Conservation (phyloP, 2,888 invertebrate genomes). For the Stenotaenia linearis region DNA sequence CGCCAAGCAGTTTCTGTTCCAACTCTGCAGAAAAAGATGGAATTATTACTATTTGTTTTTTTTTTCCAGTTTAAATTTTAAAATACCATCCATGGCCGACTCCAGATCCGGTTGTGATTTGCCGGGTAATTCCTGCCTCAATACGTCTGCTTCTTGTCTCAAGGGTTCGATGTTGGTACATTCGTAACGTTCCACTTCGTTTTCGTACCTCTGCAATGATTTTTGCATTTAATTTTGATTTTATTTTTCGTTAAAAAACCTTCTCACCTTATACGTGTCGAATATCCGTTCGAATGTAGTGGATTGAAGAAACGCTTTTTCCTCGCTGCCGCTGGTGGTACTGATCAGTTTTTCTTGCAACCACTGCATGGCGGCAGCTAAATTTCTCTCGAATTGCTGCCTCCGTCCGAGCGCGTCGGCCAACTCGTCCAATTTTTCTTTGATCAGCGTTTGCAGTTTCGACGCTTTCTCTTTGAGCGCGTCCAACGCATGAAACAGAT, state of each 20-base stretch:
- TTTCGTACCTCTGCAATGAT: background rate
- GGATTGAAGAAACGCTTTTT: conserved; percentile 64
- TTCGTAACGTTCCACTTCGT: background rate
- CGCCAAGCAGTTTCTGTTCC: conserved; percentile 54
- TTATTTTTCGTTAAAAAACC: background rate
- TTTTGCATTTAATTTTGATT: background rate
- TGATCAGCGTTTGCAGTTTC: conserved; percentile 63
- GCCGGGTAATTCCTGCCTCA: background rate
- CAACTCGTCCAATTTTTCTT: conserved; percentile 66
- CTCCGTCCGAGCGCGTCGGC: conserved; percentile 60
- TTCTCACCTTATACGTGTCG: conserved; percentile 61
- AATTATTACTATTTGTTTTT: conserved; percentile 17
- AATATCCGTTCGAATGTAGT: conserved; percentile 77
- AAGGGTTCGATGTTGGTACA: background rate
- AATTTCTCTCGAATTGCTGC: conserved; percentile 68
- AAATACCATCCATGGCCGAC: background rate
- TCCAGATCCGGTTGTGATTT: background rate
- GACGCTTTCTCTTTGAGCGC: conserved; percentile 69
- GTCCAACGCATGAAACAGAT: conserved; percentile 66
- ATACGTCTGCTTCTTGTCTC: background rate
- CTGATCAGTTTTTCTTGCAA: conserved; percentile 69
- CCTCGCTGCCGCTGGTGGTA: conserved; percentile 49
- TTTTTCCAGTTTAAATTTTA: conserved; percentile 38
- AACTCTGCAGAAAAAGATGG: conserved; percentile 57
- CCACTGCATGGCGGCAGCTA: conserved; percentile 76